These are phyloP conservation scores for Ahaetulla prasina DNA, from an alignment of 2,113 vertebrate species.

Conservation along the genomic window DNA sequence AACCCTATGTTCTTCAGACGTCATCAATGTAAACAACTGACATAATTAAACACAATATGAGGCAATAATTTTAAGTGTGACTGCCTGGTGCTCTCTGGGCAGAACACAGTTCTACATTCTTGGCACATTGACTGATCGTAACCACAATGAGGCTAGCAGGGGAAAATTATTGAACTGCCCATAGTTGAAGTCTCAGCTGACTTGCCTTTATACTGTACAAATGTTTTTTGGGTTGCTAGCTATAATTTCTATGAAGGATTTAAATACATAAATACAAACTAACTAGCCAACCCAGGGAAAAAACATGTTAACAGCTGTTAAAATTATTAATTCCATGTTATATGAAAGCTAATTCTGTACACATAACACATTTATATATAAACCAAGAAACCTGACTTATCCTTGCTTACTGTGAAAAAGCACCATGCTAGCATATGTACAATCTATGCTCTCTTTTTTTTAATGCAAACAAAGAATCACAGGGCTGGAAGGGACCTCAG, in stretches of 20 bases:
- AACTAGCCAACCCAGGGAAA: background rate
- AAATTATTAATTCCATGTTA: background rate
- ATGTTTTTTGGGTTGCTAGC: background rate
- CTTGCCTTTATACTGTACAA: background rate
- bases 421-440: background rate
- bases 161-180: background rate
- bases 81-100: background rate
- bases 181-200: background rate
- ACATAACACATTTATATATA: background rate
- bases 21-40: background rate
- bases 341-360: background rate
- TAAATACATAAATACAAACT: background rate
- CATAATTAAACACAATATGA: background rate
- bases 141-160: background rate
- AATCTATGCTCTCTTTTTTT: background rate
- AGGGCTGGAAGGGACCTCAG: no score
- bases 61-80: background rate
- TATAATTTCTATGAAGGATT: background rate
- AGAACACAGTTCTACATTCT: background rate
- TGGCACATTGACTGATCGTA: background rate
- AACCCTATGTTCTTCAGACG: background rate
- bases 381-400: background rate
- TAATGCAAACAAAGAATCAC: no score
- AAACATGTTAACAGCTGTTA: background rate
- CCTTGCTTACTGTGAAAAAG: background rate